phyloP scores from a whole-genome alignment of 2,888 invertebrate genomes.

The Conistra vaccinii region DNA sequence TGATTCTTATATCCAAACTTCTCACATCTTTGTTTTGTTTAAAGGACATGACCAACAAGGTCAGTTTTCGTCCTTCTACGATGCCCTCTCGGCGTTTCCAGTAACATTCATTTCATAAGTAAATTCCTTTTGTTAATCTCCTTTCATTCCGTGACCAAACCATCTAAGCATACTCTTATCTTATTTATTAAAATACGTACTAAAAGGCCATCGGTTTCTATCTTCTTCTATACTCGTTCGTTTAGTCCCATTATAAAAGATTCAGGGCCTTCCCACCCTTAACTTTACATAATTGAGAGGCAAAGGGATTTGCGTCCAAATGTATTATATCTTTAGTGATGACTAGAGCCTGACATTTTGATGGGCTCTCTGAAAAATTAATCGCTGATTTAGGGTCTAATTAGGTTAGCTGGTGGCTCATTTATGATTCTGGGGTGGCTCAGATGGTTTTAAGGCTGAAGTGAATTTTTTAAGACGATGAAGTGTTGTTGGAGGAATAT shows the following conservation, averaged over 20 bases:
- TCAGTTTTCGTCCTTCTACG: not conserved
- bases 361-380: constrained; percentile 55
- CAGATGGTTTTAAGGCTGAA: constrained; percentile 8
- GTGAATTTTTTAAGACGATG: constrained; percentile 14
- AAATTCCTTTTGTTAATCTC: constrained; percentile 11
- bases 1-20: not conserved
- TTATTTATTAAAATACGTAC: constrained; percentile 24
- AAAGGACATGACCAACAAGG: not conserved
- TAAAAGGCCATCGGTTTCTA: constrained; percentile 28
- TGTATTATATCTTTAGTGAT: constrained; percentile 53
- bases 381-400: constrained; percentile 58
- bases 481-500: not conserved
- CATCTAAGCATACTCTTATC: constrained; percentile 1
- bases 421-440: constrained; percentile 44
- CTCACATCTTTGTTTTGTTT: not conserved
- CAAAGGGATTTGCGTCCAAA: constrained; percentile 57
- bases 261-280: constrained; percentile 43
- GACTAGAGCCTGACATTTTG: constrained; percentile 46
- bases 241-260: constrained; percentile 58
- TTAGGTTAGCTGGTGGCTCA: constrained; percentile 46
- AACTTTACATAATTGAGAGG: constrained; percentile 61
- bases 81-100: not conserved
- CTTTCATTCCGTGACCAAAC: constrained; percentile 6
- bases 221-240: constrained; percentile 41
- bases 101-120: constrained; percentile 1